phyloP scores from a whole-genome alignment of 2,888 invertebrate species.

The Brachylomia viminalis region DNA sequence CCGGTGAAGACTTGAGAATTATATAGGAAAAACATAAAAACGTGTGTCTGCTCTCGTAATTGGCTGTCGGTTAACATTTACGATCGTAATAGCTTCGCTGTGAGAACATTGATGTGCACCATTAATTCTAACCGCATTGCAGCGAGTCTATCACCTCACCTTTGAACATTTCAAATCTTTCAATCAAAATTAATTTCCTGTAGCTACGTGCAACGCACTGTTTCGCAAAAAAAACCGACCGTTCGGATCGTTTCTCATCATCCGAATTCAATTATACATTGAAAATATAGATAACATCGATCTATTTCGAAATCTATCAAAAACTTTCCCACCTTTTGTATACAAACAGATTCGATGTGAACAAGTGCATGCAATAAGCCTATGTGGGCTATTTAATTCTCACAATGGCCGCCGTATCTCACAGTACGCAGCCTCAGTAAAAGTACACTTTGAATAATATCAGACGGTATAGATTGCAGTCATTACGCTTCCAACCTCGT shows the following conservation, averaged over 20 bases:
- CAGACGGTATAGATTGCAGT: conserved; percentile 58
- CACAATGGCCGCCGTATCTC: conserved; percentile 61
- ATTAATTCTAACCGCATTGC: conserved; percentile 33
- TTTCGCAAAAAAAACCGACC: conserved; percentile 25
- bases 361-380: conserved; percentile 62
- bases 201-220: conserved; percentile 1
- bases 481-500: conserved; percentile 55
- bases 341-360: conserved; percentile 66
- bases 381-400: conserved; percentile 57
- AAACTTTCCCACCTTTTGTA: conserved; percentile 69
- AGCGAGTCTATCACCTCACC: conserved; percentile 19
- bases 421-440: conserved; percentile 57
- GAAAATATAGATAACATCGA: conserved; percentile 43
- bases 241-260: conserved; percentile 23
- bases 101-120: conserved; percentile 41
- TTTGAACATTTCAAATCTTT: neutral
- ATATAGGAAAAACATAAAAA: conserved; percentile 53
- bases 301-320: conserved; percentile 54
- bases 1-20: conserved; percentile 42
- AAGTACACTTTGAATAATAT: conserved; percentile 63
- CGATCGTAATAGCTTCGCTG: conserved; percentile 15
- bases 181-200: conserved; percentile 6
- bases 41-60: conserved; percentile 49
- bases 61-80: conserved; percentile 43
- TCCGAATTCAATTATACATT: conserved; percentile 30